phyloP scores from a whole-genome alignment of 2,797 vertebrate species.

The Mastacembelus armatus region DNA sequence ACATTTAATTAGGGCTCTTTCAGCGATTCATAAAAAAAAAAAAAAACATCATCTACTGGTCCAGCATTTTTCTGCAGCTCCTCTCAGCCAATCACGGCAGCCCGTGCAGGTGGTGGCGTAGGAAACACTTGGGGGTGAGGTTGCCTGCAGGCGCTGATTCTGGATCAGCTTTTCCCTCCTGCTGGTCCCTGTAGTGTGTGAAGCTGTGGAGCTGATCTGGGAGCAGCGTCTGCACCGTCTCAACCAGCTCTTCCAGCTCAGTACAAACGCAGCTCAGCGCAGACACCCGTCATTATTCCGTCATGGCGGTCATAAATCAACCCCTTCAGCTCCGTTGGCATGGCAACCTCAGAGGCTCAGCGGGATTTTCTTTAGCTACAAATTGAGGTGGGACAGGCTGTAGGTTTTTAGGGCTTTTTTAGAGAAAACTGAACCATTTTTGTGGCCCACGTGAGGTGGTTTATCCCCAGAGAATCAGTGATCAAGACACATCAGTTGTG shows the following conservation, averaged over 20 bases:
- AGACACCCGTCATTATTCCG: slow-evolving; percentile 79
- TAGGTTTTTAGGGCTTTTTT: too few species aligned
- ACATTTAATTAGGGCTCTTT: slow-evolving; percentile 72
- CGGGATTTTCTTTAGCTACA: slow-evolving; percentile 53
- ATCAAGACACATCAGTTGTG: not conserved
- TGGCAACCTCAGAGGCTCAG: slow-evolving; percentile 60
- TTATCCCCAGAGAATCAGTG: not conserved
- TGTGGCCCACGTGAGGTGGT: slow-evolving; percentile 5
- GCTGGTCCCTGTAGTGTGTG: not conserved
- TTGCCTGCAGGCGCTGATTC: slow-evolving; percentile 51
- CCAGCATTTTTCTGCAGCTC: slow-evolving; percentile 56
- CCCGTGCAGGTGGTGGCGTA: slow-evolving; percentile 75
- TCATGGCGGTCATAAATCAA: slow-evolving; percentile 81
- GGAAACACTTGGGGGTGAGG: slow-evolving; percentile 45
- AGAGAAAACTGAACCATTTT: not conserved
- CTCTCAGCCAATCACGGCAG: slow-evolving; percentile 72
- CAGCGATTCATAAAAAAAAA: slow-evolving; percentile 74
- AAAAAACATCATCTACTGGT: slow-evolving; percentile 71
- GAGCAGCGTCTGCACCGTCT: slow-evolving; percentile 20
- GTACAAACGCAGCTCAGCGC: slow-evolving; percentile 53
- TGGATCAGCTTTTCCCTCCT: slow-evolving; percentile 35
- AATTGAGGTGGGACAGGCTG: slow-evolving; percentile 30
- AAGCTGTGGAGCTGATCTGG: slow-evolving; percentile 35
- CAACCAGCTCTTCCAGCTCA: slow-evolving; percentile 83
- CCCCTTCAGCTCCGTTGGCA: slow-evolving; percentile 60